Conservation (phyloP, 2,113 vertebrate species). For the Lepus europaeus region DNA sequence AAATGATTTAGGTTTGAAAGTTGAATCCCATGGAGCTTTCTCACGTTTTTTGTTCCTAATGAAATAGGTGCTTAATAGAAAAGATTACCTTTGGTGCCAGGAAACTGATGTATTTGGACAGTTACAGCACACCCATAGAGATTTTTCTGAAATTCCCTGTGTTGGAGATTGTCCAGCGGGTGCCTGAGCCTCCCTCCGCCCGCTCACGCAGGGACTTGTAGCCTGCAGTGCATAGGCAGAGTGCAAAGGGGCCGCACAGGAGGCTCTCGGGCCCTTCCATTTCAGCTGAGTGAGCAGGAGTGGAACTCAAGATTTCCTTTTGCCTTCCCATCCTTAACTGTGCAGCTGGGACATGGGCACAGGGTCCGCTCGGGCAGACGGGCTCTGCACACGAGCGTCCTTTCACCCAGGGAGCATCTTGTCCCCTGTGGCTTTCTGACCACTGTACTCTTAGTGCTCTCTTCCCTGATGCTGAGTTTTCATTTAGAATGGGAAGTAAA, state of each 20-base stretch:
- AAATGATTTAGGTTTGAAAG: constrained; percentile 23
- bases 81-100: background rate
- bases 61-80: background rate
- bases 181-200: background rate
- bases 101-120: background rate
- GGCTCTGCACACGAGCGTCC: rapidly evolving
- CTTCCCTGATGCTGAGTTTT: background rate
- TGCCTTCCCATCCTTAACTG: background rate
- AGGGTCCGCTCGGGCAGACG: rapidly evolving
- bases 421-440: rapidly evolving
- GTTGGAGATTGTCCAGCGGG: too few species aligned
- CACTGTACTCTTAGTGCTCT: rapidly evolving
- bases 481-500: background rate
- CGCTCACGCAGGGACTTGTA: too few species aligned
- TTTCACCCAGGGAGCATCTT: rapidly evolving
- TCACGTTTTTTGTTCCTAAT: background rate
- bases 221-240: background rate
- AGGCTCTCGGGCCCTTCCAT: background rate
- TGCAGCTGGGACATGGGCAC: background rate
- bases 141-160: rapidly evolving
- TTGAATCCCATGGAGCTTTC: background rate
- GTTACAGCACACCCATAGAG: background rate
- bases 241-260: background rate
- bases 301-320: background rate
- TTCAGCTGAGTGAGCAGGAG: too few species aligned